These are phyloP conservation scores for Bubalus kerabau DNA, from an alignment of 2,113 vertebrate genomes.

Conservation along the genomic window DNA sequence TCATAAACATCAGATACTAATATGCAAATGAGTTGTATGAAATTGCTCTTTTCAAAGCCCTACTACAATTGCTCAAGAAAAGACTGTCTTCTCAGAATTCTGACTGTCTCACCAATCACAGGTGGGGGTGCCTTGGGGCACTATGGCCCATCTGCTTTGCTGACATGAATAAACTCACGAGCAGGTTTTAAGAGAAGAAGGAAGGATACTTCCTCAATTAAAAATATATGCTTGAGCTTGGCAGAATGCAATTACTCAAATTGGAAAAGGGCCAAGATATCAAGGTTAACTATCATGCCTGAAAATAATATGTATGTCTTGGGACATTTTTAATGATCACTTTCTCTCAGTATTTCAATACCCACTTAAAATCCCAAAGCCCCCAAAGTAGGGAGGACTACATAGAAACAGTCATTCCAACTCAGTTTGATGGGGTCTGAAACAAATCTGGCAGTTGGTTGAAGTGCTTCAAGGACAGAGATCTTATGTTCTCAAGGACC, in stretches of 20 bases:
- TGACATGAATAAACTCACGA: background rate
- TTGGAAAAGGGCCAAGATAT: background rate
- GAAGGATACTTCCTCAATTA: background rate
- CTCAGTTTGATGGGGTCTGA: background rate
- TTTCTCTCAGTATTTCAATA: background rate
- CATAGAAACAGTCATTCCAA: background rate
- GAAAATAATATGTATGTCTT: background rate
- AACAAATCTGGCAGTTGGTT: background rate
- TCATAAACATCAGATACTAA: background rate
- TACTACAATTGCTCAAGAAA: background rate
- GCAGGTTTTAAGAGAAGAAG: background rate
- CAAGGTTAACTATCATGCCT: background rate
- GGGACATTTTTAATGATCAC: background rate
- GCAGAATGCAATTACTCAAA: background rate
- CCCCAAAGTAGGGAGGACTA: background rate
- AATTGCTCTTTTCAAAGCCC: background rate
- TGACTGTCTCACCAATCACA: background rate
- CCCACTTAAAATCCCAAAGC: background rate
- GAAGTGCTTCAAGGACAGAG: background rate
- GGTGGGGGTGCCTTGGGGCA: too few species aligned
- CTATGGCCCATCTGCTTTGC: background rate
- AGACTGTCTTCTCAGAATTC: background rate
- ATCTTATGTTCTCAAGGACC: background rate
- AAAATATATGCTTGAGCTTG: background rate
- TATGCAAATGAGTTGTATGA: background rate